These are phyloP conservation scores for Otolemur crassicaudatus DNA, from an alignment of 2,797 vertebrate species.

Conservation along the genomic window DNA sequence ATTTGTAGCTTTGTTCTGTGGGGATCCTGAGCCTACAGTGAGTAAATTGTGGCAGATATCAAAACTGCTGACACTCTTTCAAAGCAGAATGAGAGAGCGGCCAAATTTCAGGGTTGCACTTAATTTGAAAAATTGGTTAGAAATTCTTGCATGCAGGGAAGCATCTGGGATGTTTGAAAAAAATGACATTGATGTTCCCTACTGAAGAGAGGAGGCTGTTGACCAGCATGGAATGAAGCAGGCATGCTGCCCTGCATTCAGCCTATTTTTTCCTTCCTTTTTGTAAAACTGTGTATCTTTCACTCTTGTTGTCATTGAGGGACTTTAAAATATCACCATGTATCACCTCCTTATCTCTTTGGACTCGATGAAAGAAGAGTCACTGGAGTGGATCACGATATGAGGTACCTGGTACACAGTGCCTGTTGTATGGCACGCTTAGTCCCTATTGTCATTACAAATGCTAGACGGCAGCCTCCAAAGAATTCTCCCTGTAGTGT, in stretches of 20 bases:
- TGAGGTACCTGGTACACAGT: constrained; percentile 74
- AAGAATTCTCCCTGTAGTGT: constrained; percentile 86
- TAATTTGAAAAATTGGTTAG: constrained; percentile 79
- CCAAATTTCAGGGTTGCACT: constrained; percentile 72
- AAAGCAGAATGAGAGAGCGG: constrained; percentile 68
- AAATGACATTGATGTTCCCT: constrained; percentile 63
- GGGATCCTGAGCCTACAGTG: constrained; percentile 5
- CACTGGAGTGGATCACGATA: constrained; percentile 66
- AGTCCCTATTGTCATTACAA: constrained; percentile 82
- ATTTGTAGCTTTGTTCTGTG: constrained; percentile 74
- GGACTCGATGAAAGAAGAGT: constrained; percentile 67
- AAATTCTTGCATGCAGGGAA: constrained; percentile 77
- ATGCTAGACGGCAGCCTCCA: constrained; percentile 84
- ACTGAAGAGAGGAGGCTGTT: background rate
- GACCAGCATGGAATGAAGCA: constrained; percentile 61
- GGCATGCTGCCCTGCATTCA: constrained; percentile 55
- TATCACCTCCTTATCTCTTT: constrained; percentile 78
- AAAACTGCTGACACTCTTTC: constrained; percentile 73
- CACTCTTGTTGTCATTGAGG: constrained; percentile 72
- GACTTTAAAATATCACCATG: constrained; percentile 73
- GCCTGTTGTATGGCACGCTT: constrained; percentile 82
- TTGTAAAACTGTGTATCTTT: constrained; percentile 19
- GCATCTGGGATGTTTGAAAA: constrained; percentile 83
- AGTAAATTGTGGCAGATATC: constrained; percentile 68
- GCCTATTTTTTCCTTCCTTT: background rate